A percentile compares a stretch with the other conserved stretches of the same genome.
phyloP scores from a whole-genome alignment of 2,113 vertebrate species.

The Cryptomyrus ogoouensis region DNA sequence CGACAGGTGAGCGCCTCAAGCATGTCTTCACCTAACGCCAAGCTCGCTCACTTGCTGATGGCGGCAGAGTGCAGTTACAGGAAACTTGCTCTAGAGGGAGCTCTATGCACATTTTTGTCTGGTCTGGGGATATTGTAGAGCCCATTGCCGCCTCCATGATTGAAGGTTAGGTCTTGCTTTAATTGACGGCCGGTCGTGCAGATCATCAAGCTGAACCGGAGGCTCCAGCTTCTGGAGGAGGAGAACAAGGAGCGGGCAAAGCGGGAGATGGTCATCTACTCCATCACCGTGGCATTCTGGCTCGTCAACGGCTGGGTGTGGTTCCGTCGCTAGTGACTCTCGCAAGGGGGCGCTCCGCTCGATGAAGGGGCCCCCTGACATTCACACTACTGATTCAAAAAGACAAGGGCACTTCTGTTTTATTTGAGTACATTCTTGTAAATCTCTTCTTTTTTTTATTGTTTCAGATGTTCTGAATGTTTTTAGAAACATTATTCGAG shows the following conservation, averaged over 20 bases:
- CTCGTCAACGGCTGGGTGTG: slow-evolving; percentile 96
- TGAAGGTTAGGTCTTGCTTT: neutral
- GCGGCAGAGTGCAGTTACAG: neutral
- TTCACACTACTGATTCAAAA: neutral
- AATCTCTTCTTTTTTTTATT: neutral
- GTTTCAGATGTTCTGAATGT: neutral
- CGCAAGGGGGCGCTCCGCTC: neutral
- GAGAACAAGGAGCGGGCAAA: slow-evolving; percentile 92
- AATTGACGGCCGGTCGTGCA: slow-evolving; percentile 36
- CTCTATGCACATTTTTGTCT: neutral
- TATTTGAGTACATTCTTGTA: neutral
- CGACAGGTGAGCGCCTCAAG: slow-evolving; percentile 60
- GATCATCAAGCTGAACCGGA: slow-evolving; percentile 94
- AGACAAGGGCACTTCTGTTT: neutral
- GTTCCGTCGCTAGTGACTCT: slow-evolving; percentile 74
- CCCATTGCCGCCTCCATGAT: neutral
- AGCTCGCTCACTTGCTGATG: neutral
- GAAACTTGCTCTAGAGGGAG: neutral
- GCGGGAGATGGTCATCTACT: slow-evolving; percentile 94
- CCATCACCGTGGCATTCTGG: slow-evolving; percentile 93
- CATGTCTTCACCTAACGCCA: neutral
- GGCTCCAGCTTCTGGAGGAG: slow-evolving; percentile 90
- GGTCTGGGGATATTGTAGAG: neutral
- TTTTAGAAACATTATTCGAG: neutral
- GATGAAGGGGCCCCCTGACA: neutral